Conservation (phyloP, 2,888 invertebrate genomes). For the Nasonovia ribisnigri region DNA sequence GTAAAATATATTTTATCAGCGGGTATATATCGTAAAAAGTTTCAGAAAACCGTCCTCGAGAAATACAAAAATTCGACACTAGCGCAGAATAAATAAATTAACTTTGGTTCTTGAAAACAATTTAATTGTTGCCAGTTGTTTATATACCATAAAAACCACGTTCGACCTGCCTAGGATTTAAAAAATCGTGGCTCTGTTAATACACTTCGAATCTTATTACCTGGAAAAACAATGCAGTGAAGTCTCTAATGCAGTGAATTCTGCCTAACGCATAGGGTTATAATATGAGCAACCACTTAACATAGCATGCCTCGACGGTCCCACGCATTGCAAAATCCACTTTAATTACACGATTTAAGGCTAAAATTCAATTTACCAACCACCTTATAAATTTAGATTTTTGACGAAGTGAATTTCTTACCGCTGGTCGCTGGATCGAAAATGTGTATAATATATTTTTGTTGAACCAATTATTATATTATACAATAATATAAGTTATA, state of each 20-base stretch:
- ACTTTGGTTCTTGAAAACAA: neutral
- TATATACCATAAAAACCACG: neutral
- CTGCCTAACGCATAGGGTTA: neutral
- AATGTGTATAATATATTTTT: neutral
- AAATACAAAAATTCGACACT: neutral
- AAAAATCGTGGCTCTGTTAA: neutral
- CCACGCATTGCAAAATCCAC: neutral
- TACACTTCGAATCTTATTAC: neutral
- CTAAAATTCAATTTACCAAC: neutral
- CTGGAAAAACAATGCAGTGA: neutral
- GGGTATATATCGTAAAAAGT: neutral
- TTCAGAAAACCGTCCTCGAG: neutral
- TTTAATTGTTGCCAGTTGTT: neutral
- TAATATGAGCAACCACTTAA: neutral
- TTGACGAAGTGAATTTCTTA: neutral
- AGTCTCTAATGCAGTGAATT: neutral
- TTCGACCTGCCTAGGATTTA: neutral
- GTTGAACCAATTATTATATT: neutral
- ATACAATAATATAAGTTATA: neutral
- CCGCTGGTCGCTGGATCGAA: neutral
- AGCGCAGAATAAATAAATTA: neutral
- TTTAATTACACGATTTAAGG: neutral
- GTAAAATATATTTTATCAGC: neutral
- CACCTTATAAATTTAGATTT: neutral
- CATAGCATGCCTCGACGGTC: neutral